Base-by-base conservation (phyloP, 2,888 invertebrate species). In the Meteorus colon region DNA sequence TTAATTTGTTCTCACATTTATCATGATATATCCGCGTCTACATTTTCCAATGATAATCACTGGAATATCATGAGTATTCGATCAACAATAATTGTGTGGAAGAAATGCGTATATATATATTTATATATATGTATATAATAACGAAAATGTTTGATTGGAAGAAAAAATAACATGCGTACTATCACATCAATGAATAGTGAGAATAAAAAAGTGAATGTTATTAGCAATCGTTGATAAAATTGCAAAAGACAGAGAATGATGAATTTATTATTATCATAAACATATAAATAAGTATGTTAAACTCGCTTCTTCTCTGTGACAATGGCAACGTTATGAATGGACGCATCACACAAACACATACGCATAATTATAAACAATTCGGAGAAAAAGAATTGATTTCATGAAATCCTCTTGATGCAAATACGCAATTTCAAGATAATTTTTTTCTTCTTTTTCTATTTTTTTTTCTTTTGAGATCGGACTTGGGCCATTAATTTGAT, bases 291-390 rank as follows among this genome's bases (percentile, higher is more conserved):
- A 71, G 66, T 63, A 71, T 31, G 66, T 51, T 71, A 59, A 65
- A 59, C 59, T 67, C 59, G 60, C 70, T 65, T 71, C 37, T 75
- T 71, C 65, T 66, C 51, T 51, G 27, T 66, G 16, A 69, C 67
- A 59, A 72, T 68, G 73, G 67, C 76, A 63, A 62, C 65, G 37
- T 73, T 73, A 68, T 73, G 62, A 59, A 69, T 51, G 75, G 70
- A 55, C 70, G 51, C 8, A 55, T 55, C 55, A 55, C 59, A 41
- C 34, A 31, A 55, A 71, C 74, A 71, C 1, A 55, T n/a, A 55
- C 55, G 19, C n/a, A 55, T 55, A 24, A 24, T 4, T 19, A 19
- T 55, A 10, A 12, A 41, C 12, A 12, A 41, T 8, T 41, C 8
- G 8, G 12, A 41, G 8, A 41, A 1, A 41, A 12, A 41, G 41